phyloP scores from a whole-genome alignment of 2,113 vertebrate species.

The Narcine bancroftii region DNA sequence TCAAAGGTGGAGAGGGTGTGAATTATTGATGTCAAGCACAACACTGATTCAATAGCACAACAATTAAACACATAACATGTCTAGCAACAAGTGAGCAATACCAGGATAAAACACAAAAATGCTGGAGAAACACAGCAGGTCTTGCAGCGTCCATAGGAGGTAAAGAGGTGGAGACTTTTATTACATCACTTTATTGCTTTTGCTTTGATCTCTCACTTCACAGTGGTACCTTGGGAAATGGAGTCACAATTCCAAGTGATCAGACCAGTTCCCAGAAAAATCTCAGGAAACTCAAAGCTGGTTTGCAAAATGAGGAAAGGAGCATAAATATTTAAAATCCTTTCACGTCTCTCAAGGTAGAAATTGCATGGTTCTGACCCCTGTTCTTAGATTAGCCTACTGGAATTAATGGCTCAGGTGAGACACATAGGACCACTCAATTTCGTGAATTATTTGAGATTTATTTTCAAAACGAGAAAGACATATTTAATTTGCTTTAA shows the following conservation, averaged over 20 bases:
- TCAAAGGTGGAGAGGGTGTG: too few relatives aligned
- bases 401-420: not conserved
- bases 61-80: not conserved
- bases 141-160: too few relatives aligned
- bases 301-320: not conserved
- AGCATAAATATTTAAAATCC: not conserved
- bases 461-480: not conserved
- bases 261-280: not conserved
- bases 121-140: too few relatives aligned
- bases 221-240: not conserved
- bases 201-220: not conserved
- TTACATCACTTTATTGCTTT: too few relatives aligned
- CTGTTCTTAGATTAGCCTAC: too few relatives aligned
- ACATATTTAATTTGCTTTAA: not conserved
- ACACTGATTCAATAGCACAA: not conserved
- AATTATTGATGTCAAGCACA: not conserved
- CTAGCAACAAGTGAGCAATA: not conserved
- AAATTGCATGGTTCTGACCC: too few relatives aligned
- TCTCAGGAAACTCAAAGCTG: not conserved
- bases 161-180: too few relatives aligned
- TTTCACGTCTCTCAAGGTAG: not conserved
- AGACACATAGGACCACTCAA: not conserved
- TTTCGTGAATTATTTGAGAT: not conserved
- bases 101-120: too few relatives aligned
- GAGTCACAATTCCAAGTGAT: not conserved